Base-by-base conservation (phyloP, 2,113 vertebrate species). In the Nestor notabilis region DNA sequence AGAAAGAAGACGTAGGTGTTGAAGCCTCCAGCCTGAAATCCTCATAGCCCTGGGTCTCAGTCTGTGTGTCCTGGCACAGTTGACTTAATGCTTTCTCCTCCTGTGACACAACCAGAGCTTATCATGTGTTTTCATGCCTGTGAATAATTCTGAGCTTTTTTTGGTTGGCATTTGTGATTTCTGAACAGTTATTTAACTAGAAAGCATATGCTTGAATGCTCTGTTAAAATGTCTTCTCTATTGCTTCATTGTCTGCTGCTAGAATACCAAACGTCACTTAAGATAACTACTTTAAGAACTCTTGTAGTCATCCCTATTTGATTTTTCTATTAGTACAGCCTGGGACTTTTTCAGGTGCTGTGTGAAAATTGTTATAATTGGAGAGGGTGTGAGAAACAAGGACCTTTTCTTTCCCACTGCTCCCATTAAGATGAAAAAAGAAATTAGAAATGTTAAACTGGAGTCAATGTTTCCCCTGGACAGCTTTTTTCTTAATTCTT, bases 1-100 rank as follows among this genome's bases (percentile, higher is more conserved):
- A 61, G 35, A 15, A 15, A 82, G 6, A 18, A 53, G 33, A 17
- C 0, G 0, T 1, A 2, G 8, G 11, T 12, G 3, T 15, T 1
- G 4, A 46, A 78, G 5, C 8, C 15, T 81, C 11, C 6, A 64
- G 27, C 24, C 13, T 14, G 46, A 53, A 87, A 50, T 25, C 20
- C 33, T n/a, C 28, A 5, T 8, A 43, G 47, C 11, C 14, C 35
- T 50, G 43, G 10, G 27, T 81, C 41, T 27, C 25, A 58, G 19
- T 8, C 15, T 53, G 25, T 7, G 2, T 29, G 10, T 49, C 6
- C 14, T 53, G 41, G 17, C 12, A 9, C 0, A 7, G 6, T 0
- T 41, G 15, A 21, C 21, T 18, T 37, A 23, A 29, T 46, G n/a
- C 7, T 65, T 69, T 87, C 23, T 44, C 9, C 10, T 37, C 11